These are phyloP conservation scores for Threskiornis aethiopicus DNA, from an alignment of 2,797 vertebrate species.

Conservation along the genomic window DNA sequence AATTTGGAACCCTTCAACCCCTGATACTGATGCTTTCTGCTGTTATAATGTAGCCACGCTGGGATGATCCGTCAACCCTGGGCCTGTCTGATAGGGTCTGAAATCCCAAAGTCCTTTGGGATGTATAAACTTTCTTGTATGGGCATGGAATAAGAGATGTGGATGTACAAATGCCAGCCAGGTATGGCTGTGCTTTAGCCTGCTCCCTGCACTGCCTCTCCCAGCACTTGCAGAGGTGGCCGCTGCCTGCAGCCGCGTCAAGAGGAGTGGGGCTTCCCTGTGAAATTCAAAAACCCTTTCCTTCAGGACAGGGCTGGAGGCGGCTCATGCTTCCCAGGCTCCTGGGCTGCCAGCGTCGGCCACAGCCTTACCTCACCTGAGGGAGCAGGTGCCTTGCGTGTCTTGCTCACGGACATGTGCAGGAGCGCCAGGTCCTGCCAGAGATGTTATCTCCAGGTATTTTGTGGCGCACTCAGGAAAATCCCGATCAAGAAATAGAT, in stretches of 20 bases:
- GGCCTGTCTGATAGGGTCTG: neutral
- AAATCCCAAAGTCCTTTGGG: neutral
- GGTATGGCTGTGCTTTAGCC: neutral
- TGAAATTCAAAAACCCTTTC: neutral
- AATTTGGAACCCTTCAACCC: neutral
- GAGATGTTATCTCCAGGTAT: neutral
- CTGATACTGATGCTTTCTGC: neutral
- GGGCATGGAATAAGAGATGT: neutral
- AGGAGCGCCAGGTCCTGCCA: neutral
- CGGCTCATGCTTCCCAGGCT: neutral
- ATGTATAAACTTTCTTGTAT: neutral
- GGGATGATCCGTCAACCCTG: neutral
- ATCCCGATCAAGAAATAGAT: neutral
- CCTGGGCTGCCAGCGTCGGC: neutral
- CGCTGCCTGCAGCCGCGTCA: accelerated
- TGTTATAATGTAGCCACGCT: neutral
- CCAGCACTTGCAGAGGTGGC: neutral
- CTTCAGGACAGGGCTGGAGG: neutral
- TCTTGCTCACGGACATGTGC: neutral
- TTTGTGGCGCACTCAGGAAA: neutral
- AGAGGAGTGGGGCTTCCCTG: neutral
- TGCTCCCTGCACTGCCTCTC: neutral
- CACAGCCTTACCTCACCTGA: neutral
- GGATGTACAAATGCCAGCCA: neutral
- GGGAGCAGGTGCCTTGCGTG: no score